A percentile compares a stretch with the other conserved stretches of the same genome.
phyloP scores from a whole-genome alignment of 2,797 vertebrate genomes.

The Coilia nasus region DNA sequence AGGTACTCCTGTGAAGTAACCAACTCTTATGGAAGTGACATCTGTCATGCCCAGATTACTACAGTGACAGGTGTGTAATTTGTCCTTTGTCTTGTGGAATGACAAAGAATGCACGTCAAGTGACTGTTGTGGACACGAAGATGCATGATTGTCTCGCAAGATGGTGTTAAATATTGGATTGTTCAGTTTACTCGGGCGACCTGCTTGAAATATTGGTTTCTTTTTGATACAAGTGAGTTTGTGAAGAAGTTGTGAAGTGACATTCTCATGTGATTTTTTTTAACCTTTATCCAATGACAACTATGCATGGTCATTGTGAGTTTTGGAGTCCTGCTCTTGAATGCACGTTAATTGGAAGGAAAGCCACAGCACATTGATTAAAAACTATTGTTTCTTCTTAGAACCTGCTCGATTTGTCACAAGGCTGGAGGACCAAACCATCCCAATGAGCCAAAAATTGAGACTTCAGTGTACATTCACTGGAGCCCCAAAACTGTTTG shows the following conservation, averaged over 20 bases:
- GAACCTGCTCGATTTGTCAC: slow-evolving; percentile 45
- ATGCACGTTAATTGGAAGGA: slow-evolving; percentile 7
- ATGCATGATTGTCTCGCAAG: background rate
- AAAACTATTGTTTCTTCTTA: slow-evolving; percentile 34
- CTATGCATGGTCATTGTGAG: background rate
- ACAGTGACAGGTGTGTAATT: slow-evolving; percentile 62
- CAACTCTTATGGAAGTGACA: slow-evolving; percentile 80
- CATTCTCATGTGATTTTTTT: background rate
- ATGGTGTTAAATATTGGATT: background rate
- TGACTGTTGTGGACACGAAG: background rate
- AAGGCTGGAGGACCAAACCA: slow-evolving; percentile 36
- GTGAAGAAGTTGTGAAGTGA: background rate
- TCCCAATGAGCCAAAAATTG: slow-evolving; percentile 54
- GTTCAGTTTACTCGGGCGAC: background rate
- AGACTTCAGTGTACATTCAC: slow-evolving; percentile 84
- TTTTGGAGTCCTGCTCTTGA: background rate
- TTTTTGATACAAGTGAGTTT: background rate
- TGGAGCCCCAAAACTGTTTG: slow-evolving; percentile 65
- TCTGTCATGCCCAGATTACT: slow-evolving; percentile 63
- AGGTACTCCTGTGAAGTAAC: slow-evolving; percentile 84
- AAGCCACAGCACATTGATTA: slow-evolving; percentile 28
- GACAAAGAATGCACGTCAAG: slow-evolving; percentile 11
- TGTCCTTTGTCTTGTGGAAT: slow-evolving; percentile 2
- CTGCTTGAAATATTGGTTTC: background rate
- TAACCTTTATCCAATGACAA: background rate